Evolutionary conservation across 1,140 invertebrate species (phyloP).

Genomic region (Brachionus manjavacas): DNA sequence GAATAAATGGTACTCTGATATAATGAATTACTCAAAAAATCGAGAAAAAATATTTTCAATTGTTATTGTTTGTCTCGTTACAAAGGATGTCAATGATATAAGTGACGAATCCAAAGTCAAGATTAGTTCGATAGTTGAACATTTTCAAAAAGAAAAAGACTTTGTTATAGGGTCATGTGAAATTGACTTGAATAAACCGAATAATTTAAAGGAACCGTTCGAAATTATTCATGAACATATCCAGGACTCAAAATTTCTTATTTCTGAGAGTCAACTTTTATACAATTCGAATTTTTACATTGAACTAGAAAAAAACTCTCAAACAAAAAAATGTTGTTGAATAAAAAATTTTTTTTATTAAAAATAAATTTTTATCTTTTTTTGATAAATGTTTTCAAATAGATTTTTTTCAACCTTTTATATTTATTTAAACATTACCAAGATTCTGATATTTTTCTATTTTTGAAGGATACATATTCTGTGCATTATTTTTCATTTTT

Average conservation of each 20-base stretch:
- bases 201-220: constrained; percentile 22
- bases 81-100: background rate
- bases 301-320: background rate
- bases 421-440: background rate
- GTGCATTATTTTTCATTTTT: too few species aligned
- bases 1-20: constrained; percentile 25
- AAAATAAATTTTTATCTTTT: background rate
- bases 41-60: background rate
- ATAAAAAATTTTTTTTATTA: background rate
- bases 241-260: background rate
- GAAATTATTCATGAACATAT: background rate
- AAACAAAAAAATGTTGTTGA: background rate
- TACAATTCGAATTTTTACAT: background rate
- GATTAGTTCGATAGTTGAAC: background rate
- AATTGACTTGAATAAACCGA: background rate
- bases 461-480: too few species aligned
- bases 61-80: constrained; percentile 19
- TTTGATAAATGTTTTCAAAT: background rate
- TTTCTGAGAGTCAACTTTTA: background rate
- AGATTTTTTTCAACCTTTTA: background rate
- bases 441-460: too few species aligned
- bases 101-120: background rate
- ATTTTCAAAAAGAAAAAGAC: constrained; percentile 20
- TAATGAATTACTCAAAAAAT: constrained; percentile 12
- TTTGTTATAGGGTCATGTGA: background rate